Conservation (phyloP, 2,888 invertebrate genomes). For the Pristionchus japonicus region DNA sequence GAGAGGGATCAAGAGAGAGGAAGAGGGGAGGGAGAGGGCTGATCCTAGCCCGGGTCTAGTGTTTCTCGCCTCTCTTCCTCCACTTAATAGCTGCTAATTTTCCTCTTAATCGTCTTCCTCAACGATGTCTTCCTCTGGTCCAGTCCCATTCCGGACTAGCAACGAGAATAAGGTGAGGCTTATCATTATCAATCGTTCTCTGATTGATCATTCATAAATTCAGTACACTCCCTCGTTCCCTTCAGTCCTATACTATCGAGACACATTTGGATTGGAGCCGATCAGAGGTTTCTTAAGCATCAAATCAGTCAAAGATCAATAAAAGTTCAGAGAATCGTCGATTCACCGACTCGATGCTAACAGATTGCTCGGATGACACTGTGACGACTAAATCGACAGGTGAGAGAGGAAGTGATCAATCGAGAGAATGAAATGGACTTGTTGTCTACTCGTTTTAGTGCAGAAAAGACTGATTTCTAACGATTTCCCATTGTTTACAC, state of each 20-base stretch:
- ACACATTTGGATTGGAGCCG: conserved; percentile 65
- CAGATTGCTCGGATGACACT: conserved; percentile 42
- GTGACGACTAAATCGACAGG: conserved; percentile 45
- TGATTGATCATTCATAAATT: neutral
- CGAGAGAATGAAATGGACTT: neutral
- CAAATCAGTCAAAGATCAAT: too few species aligned
- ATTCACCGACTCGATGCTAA: conserved; percentile 40
- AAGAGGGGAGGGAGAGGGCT: neutral
- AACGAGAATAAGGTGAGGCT: conserved; percentile 14
- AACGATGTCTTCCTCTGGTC: neutral
- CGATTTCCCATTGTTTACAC: conserved; percentile 12
- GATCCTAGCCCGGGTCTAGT: conserved; percentile 20
- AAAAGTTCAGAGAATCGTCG: conserved; percentile 32
- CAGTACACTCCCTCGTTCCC: conserved; percentile 69
- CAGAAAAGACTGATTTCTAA: neutral
- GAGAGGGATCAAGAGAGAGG: neutral
- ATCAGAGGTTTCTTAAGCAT: neutral
- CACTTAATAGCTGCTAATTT: neutral
- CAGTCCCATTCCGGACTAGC: conserved; percentile 31
- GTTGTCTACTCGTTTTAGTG: neutral
- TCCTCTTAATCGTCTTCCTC: neutral
- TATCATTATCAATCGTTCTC: neutral
- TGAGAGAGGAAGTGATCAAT: neutral
- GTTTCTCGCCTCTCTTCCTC: conserved; percentile 37
- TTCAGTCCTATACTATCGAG: conserved; percentile 72